Evolutionary conservation across 2,797 vertebrate species (phyloP).

Genomic region (Vipera ursinii): DNA sequence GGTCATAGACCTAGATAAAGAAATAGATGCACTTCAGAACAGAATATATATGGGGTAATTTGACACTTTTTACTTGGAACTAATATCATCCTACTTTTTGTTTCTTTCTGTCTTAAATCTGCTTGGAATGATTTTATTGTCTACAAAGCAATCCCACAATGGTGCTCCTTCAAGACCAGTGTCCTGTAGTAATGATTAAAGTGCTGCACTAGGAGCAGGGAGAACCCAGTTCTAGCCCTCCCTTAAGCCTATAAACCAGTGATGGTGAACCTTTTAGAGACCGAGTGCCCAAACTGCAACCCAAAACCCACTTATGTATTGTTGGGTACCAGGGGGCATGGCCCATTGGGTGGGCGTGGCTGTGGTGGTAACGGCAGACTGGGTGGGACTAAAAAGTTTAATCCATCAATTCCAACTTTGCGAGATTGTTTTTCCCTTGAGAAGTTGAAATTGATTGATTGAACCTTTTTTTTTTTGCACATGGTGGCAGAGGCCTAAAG

Average conservation of each 20-base stretch:
- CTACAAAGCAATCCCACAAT: background rate
- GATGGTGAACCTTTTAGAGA: no score
- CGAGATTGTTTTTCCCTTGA: no score
- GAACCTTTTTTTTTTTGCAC: no score
- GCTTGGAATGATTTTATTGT: background rate
- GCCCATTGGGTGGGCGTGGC: no score
- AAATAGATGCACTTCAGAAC: background rate
- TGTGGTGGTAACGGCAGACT: no score
- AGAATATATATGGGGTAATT: background rate
- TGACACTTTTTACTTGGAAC: background rate
- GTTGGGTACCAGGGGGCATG: no score
- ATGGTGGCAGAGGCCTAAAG: no score
- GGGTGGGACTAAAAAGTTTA: no score
- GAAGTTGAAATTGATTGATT: no score
- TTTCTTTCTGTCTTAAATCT: background rate
- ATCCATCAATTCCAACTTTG: no score
- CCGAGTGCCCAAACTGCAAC: no score
- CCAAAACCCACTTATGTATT: no score
- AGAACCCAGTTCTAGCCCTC: background rate
- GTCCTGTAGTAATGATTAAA: background rate
- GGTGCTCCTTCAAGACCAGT: background rate
- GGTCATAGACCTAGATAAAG: background rate
- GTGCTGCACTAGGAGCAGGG: background rate
- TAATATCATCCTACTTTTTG: background rate
- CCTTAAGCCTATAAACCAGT: background rate